Evolutionary conservation across 1,140 invertebrate species (phyloP).

Genomic region (Antheraea pernyi): DNA sequence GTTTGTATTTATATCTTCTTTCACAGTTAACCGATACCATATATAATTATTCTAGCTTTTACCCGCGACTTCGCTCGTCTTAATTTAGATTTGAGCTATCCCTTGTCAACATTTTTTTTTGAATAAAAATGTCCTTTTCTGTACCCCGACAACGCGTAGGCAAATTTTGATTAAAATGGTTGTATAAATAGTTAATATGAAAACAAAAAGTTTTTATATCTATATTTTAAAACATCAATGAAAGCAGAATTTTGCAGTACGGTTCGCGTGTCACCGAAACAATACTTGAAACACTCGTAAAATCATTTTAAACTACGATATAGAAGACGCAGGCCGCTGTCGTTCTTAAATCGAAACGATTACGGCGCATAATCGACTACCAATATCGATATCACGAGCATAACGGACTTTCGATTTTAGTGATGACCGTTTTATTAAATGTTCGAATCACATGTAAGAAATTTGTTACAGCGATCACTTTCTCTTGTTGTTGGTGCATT

Average conservation of each 20-base stretch:
- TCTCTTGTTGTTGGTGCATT: background rate
- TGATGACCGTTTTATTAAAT: background rate
- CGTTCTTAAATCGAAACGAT: background rate
- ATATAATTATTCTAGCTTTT: too few relatives aligned
- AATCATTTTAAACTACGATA: background rate
- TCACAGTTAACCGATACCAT: too few relatives aligned
- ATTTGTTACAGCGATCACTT: background rate
- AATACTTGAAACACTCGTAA: background rate
- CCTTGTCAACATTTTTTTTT: too few relatives aligned
- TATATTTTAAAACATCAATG: background rate
- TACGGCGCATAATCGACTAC: background rate
- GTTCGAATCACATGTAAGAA: background rate
- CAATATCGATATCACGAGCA: background rate
- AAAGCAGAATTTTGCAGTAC: background rate
- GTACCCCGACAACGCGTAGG: too few relatives aligned
- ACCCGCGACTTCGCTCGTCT: too few relatives aligned
- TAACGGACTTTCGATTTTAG: background rate
- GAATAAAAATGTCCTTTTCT: too few relatives aligned
- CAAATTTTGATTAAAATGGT: too few relatives aligned
- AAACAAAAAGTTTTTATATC: background rate
- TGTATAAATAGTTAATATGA: too few relatives aligned
- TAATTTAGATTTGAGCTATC: too few relatives aligned
- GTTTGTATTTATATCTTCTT: too few relatives aligned
- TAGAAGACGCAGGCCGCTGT: background rate
- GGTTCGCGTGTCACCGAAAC: background rate